Evolutionary conservation across 2,113 vertebrate species (phyloP).

Genomic region (Suricata suricatta): DNA sequence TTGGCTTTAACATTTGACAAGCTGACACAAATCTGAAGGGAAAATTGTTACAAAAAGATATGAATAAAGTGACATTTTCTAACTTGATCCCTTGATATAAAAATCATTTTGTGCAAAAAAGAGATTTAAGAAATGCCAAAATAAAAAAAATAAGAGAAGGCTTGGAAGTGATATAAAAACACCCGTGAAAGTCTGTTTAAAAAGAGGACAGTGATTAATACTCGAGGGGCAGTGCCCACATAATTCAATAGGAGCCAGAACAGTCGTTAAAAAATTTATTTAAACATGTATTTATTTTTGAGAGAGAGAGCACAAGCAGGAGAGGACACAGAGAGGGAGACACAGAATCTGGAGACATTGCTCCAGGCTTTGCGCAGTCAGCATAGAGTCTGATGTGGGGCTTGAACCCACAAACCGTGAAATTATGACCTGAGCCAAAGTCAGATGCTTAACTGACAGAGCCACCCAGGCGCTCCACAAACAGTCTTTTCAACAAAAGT

Average conservation of each 20-base stretch:
- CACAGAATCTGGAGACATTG: neutral
- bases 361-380: neutral
- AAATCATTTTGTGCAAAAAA: neutral
- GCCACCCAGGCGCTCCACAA: neutral
- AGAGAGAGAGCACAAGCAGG: too few relatives aligned
- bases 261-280: neutral
- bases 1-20: neutral
- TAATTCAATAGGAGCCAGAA: neutral
- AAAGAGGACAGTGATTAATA: neutral
- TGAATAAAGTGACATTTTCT: neutral
- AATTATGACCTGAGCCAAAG: neutral
- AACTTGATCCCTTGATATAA: neutral
- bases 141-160: neutral
- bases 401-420: neutral
- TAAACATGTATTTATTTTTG: neutral
- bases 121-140: neutral
- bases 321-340: neutral
- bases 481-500: neutral
- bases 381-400: too few relatives aligned
- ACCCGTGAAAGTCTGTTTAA: neutral
- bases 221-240: neutral
- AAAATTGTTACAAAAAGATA: neutral
- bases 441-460: neutral
- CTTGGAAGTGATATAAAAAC: neutral
- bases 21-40: neutral